Conservation (phyloP, 2,113 vertebrate species). For the Lasiurus borealis region DNA sequence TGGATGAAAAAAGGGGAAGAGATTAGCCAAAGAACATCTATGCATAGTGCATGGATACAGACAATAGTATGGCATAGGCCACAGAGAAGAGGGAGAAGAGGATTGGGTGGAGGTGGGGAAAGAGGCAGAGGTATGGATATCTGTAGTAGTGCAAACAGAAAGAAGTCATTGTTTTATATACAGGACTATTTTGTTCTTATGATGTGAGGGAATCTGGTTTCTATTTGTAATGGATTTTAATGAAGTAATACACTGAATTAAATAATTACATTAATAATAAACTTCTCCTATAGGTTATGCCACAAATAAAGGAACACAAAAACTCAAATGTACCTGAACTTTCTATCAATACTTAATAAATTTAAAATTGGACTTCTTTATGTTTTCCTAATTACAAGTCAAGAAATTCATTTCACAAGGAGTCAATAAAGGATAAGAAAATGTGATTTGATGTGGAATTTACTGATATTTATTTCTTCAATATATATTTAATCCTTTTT, state of each 20-base stretch:
- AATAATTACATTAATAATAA: conserved; percentile 50
- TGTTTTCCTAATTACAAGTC: background rate
- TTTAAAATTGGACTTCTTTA: conserved; percentile 37
- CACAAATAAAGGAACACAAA: conserved; percentile 5
- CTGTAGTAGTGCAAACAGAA: background rate
- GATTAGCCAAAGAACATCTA: too few relatives aligned
- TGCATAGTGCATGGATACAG: too few relatives aligned
- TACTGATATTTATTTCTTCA: background rate
- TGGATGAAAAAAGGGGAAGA: too few relatives aligned
- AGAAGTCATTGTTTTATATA: conserved; percentile 70
- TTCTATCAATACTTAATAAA: conserved; percentile 29
- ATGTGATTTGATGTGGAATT: background rate
- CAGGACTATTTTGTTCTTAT: conserved; percentile 41
- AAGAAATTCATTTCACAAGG: background rate
- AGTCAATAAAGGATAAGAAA: background rate
- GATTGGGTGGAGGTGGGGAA: too few relatives aligned
- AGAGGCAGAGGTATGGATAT: too few relatives aligned
- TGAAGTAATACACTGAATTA: conserved; percentile 17
- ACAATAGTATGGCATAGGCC: too few relatives aligned
- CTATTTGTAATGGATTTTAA: conserved; percentile 50
- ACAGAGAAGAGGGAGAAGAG: too few relatives aligned
- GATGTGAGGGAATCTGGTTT: background rate
- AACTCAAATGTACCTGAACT: background rate
- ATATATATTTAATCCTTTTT: background rate
- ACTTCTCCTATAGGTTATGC: background rate